Evolutionary conservation across 2,797 vertebrate genomes (phyloP), one percentile per base, ranked within the genome.

Genomic region (Leuciscus waleckii): DNA sequence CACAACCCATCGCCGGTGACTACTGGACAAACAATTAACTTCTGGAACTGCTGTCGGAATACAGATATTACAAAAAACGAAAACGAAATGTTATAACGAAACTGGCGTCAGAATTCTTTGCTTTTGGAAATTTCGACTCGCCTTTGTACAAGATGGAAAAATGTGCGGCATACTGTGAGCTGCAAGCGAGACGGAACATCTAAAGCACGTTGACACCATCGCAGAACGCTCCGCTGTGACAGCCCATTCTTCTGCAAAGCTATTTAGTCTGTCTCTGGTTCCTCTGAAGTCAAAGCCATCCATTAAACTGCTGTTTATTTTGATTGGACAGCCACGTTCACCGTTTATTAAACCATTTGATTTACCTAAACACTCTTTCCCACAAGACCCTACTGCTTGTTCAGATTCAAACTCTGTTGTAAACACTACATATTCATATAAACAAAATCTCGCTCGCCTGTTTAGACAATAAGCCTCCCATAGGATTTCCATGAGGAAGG

Each of bases 331-430:
- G 80, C 63, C 70, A 35, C 65, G 32, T 81, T 73, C 13, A 65
- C 37, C 11, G 56, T 78, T 84, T 87, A 74, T 82, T 69, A 74
- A 85, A 73, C 80, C 63, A 54, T 58, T 73, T 81, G 74, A 82
- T 85, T 83, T 84, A 67, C 74, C 84, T 74, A 86, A 82, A 82
- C 63, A 82, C 74, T 71, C 65, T 86, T 69, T 84, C 75, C 83
- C 75, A 79, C 75, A 79, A 58, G 26, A 84, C 21, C 63, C 76
- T 69, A 54, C 78, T 75, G 76, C 76, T 63, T 83, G 85, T 79
- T 58, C 41, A 6, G 54, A 69, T 84, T 41, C 83, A 56, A 68
- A 74, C 56, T 69, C 35, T 29, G 49, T 21, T 76, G 87, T 84
- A 86, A 88, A 81, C 67, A 65, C 26, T 81, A 69, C 74, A 81